phyloP scores from a whole-genome alignment of 2,797 vertebrate species.

The Acrossocheilus fasciatus region DNA sequence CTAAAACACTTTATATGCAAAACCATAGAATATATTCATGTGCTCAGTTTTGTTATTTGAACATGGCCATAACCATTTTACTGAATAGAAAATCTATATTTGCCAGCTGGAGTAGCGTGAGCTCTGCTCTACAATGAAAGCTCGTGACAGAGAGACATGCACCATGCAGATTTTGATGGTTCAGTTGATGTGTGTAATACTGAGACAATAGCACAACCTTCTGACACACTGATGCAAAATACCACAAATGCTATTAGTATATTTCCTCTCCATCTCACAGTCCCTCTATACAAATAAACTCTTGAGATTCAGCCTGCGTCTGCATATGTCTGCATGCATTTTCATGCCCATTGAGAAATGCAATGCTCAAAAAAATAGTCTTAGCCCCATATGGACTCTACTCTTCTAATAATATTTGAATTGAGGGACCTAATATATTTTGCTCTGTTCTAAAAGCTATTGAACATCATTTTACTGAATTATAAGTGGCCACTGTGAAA shows the following conservation, averaged over 20 bases:
- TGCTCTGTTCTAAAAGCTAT: not conserved
- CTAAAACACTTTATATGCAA: not conserved
- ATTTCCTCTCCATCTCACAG: not conserved
- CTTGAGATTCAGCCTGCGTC: not conserved
- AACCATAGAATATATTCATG: not conserved
- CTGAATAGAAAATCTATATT: not conserved
- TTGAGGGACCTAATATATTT: not conserved
- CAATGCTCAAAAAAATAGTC: not conserved
- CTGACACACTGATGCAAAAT: slow-evolving; percentile 37
- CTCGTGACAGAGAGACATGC: not conserved
- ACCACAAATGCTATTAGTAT: not conserved
- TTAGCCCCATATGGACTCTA: not conserved
- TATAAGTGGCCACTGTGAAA: not conserved
- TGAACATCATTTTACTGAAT: not conserved
- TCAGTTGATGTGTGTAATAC: slow-evolving; percentile 18
- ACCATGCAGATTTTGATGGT: not conserved
- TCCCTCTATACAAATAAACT: not conserved
- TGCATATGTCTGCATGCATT: not conserved
- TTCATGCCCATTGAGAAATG: not conserved
- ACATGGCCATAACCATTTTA: not conserved
- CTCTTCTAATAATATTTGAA: not conserved
- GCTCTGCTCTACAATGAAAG: not conserved
- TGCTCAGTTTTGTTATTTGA: not conserved
- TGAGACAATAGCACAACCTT: slow-evolving; percentile 35
- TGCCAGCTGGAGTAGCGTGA: not conserved